A percentile compares a stretch with the other conserved stretches of the same genome.
These are phyloP conservation scores for Cochlearius cochlearius DNA, from an alignment of 2,113 vertebrate species.

Conservation along the genomic window DNA sequence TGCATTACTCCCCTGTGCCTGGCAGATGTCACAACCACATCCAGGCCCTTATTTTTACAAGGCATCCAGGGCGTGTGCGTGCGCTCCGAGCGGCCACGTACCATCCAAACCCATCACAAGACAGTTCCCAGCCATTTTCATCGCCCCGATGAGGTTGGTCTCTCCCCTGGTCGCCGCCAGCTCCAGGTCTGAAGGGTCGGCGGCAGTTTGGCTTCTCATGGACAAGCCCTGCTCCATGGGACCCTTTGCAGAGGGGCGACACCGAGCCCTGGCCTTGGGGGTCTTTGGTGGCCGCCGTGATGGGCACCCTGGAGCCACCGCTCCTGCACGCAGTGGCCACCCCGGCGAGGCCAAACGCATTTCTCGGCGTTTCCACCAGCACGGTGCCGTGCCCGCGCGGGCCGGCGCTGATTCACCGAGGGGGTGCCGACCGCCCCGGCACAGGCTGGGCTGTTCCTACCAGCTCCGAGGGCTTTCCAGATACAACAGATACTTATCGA, in stretches of 20 bases:
- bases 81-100: not conserved
- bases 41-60: slow-evolving; percentile 30
- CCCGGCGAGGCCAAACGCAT: accelerated
- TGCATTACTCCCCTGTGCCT: not conserved
- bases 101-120: not conserved
- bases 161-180: accelerated
- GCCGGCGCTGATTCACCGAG: not conserved
- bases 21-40: slow-evolving; percentile 32
- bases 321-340: not conserved
- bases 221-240: accelerated
- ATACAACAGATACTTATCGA: not conserved
- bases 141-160: accelerated
- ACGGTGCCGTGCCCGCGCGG: accelerated
- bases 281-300: accelerated
- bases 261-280: accelerated
- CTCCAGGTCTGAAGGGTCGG: accelerated
- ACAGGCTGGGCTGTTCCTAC: accelerated
- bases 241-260: not conserved
- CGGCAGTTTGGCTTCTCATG: accelerated
- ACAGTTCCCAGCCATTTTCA: accelerated
- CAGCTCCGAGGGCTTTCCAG: not conserved
- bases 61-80: slow-evolving; percentile 12
- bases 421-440: accelerated
- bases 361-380: accelerated
- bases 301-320: accelerated